These are phyloP conservation scores for Pristionchus mayeri DNA, from an alignment of 2,888 invertebrate species.

Conservation along the genomic window DNA sequence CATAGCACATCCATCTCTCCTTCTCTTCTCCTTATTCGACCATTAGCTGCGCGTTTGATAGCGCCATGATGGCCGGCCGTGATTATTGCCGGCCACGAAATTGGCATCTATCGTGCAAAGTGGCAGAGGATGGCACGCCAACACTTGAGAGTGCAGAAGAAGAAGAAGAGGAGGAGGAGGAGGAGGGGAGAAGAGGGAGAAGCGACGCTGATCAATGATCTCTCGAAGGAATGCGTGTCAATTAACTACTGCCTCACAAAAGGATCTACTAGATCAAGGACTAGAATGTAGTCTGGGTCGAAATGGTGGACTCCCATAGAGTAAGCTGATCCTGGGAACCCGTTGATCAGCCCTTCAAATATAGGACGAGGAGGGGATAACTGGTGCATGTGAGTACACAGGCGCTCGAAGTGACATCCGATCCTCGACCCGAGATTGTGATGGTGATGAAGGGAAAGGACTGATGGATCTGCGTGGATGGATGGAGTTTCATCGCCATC, in stretches of 20 bases:
- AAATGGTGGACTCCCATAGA: not conserved
- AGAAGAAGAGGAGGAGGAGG: not conserved
- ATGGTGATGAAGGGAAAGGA: no score
- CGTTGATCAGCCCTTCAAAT: not conserved
- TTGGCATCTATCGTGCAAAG: not conserved
- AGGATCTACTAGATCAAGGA: not conserved
- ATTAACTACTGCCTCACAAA: not conserved
- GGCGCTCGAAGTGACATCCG: not conserved
- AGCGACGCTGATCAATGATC: conserved; percentile 12
- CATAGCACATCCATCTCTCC: not conserved
- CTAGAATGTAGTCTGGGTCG: not conserved
- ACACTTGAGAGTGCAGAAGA: conserved; percentile 19
- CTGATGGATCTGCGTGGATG: no score
- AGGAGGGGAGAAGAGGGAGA: not conserved
- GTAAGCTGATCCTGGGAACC: not conserved
- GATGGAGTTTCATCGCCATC: not conserved
- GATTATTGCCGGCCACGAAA: not conserved
- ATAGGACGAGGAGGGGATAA: not conserved
- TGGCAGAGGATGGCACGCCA: not conserved
- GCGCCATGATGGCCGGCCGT: not conserved
- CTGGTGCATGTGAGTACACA: conserved; percentile 17
- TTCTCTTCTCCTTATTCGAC: no score
- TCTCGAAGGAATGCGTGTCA: not conserved
- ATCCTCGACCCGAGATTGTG: no score
- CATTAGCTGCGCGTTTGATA: no score